Base-by-base conservation (phyloP, 1,140 invertebrate species). In the Euwallacea similis region DNA sequence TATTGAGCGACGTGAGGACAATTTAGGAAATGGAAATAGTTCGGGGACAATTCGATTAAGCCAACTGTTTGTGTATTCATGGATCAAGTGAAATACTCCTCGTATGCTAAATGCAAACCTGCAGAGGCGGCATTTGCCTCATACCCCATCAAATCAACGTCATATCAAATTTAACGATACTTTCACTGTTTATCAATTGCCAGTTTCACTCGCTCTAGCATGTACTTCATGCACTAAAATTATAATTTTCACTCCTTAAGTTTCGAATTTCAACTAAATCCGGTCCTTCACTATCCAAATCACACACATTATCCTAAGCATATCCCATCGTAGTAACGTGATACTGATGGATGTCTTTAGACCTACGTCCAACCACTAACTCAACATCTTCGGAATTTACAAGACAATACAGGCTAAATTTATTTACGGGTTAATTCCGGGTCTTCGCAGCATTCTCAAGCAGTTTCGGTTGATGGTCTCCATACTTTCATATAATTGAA, bases 21-120 rank as follows among this genome's bases (percentile, higher is more conserved):
- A 69, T 69, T 50, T 69, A 68, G 50, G 58, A 55, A 46, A 46
- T 42, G 60, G 44, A 61, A 70, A 56, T 50, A 70, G 56, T 70
- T 58, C 21, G 68, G 68, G 68, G 68, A 70, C 68, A 70, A 70
- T 70, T 70, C 60, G 63, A 70, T 70, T 70, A 70, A 53, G 60
- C 60, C 58, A 65, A 42, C 68, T 70, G 56, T 70, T 70, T 64
- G 60, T 54, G 61, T 70, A 70, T 70, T 70, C 68, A 70, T 70
- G 60, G 60, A 70, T 65, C 61, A 59, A 41, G 46, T 46, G 13
- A 64, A 64, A 70, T 16, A 41, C 60, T 55, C 42, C 60, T 70
- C 61, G 64, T 70, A 69, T 69, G 68, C 68, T 63, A 70, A 70
- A 59, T 70, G 68, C 60, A 9, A 61, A 47, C 8, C 7, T n/a